Conservation (phyloP, 2,113 vertebrate species). For the Pseudopodoces humilis region DNA sequence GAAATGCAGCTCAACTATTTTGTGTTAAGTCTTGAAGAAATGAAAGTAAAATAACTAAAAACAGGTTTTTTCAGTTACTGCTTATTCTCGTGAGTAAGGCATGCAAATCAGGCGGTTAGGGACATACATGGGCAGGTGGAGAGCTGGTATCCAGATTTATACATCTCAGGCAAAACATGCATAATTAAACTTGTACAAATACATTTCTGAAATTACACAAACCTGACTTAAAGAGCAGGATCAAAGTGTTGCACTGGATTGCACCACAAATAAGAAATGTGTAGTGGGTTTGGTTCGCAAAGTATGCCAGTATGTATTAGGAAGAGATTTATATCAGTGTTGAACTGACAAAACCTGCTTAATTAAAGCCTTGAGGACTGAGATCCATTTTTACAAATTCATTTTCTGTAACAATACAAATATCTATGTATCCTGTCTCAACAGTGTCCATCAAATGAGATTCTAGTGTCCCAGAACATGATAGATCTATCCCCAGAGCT, state of each 20-base stretch:
- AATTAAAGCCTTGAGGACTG: neutral
- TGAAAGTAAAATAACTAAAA: constrained; percentile 18
- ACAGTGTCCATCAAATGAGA: neutral
- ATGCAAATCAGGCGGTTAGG: constrained; percentile 31
- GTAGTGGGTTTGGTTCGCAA: neutral
- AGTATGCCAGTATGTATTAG: neutral
- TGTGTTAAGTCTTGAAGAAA: neutral
- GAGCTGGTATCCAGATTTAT: neutral
- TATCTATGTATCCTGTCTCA: neutral
- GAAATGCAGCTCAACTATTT: constrained; percentile 9
- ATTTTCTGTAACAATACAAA: neutral
- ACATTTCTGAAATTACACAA: constrained; percentile 2
- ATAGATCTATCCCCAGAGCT: neutral
- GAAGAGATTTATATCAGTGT: neutral
- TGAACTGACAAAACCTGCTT: neutral
- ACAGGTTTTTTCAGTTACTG: neutral
- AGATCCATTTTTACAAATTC: neutral
- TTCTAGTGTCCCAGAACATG: neutral
- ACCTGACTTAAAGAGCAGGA: neutral
- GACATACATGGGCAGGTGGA: neutral
- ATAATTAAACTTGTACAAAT: constrained; percentile 13
- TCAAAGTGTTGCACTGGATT: constrained; percentile 11
- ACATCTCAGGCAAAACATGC: neutral
- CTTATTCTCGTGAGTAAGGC: neutral
- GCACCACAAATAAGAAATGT: neutral